Percentiles rank a stretch among this genome's conserved stretches.
Conservation (phyloP, 1,140 invertebrate genomes). For the Sarcophaga peregrina region DNA sequence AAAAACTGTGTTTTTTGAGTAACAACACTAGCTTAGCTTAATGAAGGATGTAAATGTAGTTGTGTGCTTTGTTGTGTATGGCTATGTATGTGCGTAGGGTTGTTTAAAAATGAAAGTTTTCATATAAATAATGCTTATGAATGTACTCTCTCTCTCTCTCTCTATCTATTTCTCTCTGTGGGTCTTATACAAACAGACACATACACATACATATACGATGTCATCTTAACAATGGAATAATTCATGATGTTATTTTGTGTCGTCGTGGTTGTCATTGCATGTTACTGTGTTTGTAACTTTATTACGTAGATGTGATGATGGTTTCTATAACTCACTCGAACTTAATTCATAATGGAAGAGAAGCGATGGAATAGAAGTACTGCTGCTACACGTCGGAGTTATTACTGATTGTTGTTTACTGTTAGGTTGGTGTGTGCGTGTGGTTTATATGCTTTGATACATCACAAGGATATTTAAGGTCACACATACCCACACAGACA, state of each 20-base stretch:
- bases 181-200: not conserved
- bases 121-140: too few relatives aligned
- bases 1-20: too few relatives aligned
- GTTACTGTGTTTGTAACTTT: conserved; percentile 4
- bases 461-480: not conserved
- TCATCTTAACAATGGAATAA: not conserved
- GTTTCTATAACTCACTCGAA: not conserved
- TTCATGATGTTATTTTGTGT: not conserved
- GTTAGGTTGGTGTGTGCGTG: not conserved
- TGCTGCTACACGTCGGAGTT: not conserved
- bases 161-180: too few relatives aligned
- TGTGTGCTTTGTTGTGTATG: too few relatives aligned
- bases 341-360: not conserved
- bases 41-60: too few relatives aligned
- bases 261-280: not conserved
- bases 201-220: not conserved
- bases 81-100: too few relatives aligned
- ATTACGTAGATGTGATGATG: not conserved
- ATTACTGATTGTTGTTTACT: too few relatives aligned
- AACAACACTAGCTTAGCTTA: too few relatives aligned
- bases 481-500: too few relatives aligned
- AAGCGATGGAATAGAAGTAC: not conserved
- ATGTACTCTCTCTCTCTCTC: too few relatives aligned
- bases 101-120: too few relatives aligned
- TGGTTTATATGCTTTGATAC: not conserved